Evolutionary conservation across 2,113 vertebrate genomes (phyloP).

Genomic region (Triplophysa siluroides): DNA sequence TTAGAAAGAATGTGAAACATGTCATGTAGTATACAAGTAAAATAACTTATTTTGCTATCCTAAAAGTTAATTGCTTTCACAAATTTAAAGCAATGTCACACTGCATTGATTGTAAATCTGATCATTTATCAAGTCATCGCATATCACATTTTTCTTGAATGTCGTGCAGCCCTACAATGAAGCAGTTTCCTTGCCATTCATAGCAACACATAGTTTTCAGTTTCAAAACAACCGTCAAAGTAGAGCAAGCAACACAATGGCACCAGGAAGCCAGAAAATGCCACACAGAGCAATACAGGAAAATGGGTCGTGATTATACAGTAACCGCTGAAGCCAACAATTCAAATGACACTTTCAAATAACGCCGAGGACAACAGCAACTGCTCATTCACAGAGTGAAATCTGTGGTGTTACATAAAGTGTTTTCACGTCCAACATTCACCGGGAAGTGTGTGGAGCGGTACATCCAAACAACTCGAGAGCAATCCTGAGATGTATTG

Average conservation of each 20-base stretch:
- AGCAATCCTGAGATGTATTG: conserved; percentile 16
- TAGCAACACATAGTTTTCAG: not conserved
- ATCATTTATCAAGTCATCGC: too few relatives aligned
- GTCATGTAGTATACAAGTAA: too few relatives aligned
- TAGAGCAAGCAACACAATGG: conserved; percentile 54
- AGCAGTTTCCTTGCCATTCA: not conserved
- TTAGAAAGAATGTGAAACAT: too few relatives aligned
- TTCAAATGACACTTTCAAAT: not conserved
- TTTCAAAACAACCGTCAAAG: not conserved
- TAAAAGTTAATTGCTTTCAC: too few relatives aligned
- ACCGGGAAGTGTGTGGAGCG: conserved; percentile 29
- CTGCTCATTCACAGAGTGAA: conserved; percentile 11
- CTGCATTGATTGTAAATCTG: too few relatives aligned
- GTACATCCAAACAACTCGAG: conserved; percentile 24
- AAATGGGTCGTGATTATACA: conserved; percentile 46
- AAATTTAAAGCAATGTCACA: too few relatives aligned
- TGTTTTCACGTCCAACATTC: conserved; percentile 1
- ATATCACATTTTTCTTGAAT: not conserved
- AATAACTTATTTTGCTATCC: too few relatives aligned
- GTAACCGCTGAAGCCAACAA: not conserved
- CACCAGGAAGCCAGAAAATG: conserved; percentile 66
- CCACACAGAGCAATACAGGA: conserved; percentile 64
- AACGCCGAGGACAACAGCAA: not conserved
- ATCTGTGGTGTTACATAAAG: not conserved
- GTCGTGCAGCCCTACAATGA: too few relatives aligned